Conservation (phyloP, 2,113 vertebrate genomes). For the Holacanthus passer region DNA sequence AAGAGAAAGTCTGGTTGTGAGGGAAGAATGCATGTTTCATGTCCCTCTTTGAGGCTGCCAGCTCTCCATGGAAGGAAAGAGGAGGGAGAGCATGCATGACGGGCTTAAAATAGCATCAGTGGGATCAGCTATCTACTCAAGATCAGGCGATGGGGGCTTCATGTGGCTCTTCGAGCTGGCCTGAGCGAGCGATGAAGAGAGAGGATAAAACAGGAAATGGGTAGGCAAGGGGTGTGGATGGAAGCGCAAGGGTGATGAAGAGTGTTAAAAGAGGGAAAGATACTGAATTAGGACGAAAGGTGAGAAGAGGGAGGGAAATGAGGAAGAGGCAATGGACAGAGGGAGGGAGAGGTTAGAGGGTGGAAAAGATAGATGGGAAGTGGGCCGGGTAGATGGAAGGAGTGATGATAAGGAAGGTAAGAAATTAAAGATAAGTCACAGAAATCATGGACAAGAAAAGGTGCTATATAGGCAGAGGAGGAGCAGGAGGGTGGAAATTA, state of each 20-base stretch:
- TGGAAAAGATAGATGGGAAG: slow-evolving; percentile 14
- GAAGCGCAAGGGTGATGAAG: slow-evolving; percentile 52
- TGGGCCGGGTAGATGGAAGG: neutral
- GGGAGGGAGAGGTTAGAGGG: slow-evolving; percentile 8
- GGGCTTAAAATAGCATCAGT: slow-evolving; percentile 79
- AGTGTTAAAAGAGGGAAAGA: slow-evolving; percentile 28
- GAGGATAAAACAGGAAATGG: slow-evolving; percentile 57
- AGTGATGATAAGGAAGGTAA: neutral
- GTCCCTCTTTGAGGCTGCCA: slow-evolving; percentile 69
- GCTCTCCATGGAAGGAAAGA: slow-evolving; percentile 42
- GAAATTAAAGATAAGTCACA: neutral
- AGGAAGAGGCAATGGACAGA: neutral
- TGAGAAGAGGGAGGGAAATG: slow-evolving; percentile 38
- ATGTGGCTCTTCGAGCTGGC: slow-evolving; percentile 50
- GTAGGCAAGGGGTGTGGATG: slow-evolving; percentile 30
- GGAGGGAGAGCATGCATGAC: slow-evolving; percentile 58
- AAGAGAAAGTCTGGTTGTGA: slow-evolving; percentile 64
- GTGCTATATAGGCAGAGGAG: neutral
- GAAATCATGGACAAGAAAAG: neutral
- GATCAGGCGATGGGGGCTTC: slow-evolving; percentile 62
- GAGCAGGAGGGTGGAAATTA: slow-evolving; percentile 10
- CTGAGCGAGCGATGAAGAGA: slow-evolving; percentile 45
- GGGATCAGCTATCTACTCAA: slow-evolving; percentile 75
- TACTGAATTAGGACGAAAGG: slow-evolving; percentile 47
- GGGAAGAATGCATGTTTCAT: slow-evolving; percentile 69